A percentile compares a stretch with the other conserved stretches of the same genome.
These are phyloP conservation scores for Alfaro cultratus DNA, from an alignment of 2,797 vertebrate species.

Conservation along the genomic window DNA sequence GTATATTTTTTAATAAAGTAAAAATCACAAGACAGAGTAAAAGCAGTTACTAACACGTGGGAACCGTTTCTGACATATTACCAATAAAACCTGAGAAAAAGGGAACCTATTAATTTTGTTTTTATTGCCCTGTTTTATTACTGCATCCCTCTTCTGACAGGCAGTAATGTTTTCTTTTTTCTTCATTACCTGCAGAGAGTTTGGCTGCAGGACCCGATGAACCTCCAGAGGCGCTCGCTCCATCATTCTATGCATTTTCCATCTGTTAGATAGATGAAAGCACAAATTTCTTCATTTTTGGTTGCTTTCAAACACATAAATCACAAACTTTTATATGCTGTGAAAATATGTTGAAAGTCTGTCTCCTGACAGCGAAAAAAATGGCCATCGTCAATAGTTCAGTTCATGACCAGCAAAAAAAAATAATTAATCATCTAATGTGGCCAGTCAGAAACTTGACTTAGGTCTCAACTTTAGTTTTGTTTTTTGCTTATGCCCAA, in stretches of 20 bases:
- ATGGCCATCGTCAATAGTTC: conserved; percentile 14
- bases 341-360: conserved; percentile 19
- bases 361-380: conserved; percentile 32
- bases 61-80: background rate
- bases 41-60: conserved; percentile 7
- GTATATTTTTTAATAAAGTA: background rate
- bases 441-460: background rate
- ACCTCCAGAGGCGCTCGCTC: conserved; percentile 32
- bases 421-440: background rate
- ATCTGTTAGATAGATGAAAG: conserved; percentile 38
- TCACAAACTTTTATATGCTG: conserved; percentile 25
- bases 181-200: conserved; percentile 28
- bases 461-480: background rate
- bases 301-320: conserved; percentile 42
- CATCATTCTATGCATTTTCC: conserved; percentile 32
- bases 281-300: conserved; percentile 37
- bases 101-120: conserved; percentile 22
- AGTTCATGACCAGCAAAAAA: conserved; percentile 8
- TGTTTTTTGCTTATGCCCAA: background rate
- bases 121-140: conserved; percentile 8
- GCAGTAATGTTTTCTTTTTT: conserved; percentile 18
- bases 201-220: conserved; percentile 26
- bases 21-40: conserved; percentile 13
- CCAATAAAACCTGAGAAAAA: background rate
- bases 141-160: background rate